A percentile compares a stretch with the other conserved stretches of the same genome.
Conservation (phyloP, 2,797 vertebrate genomes). For the Diplodus puntazzo region DNA sequence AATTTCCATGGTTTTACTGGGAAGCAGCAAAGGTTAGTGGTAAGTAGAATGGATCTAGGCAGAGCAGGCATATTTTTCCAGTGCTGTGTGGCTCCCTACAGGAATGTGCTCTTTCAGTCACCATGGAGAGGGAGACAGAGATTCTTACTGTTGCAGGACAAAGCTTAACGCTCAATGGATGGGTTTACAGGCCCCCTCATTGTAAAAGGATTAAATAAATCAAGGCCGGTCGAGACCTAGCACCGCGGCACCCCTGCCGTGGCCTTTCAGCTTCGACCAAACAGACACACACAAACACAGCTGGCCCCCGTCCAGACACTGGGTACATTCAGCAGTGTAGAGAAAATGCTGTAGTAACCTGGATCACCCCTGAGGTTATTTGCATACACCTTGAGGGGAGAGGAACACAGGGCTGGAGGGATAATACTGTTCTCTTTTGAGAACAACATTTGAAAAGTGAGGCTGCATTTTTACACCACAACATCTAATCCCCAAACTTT, state of each 20-base stretch:
- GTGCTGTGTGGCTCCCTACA: constrained; percentile 70
- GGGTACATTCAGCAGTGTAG: constrained; percentile 55
- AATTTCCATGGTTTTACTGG: constrained; percentile 67
- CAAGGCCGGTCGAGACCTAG: constrained; percentile 75
- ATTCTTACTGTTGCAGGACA: constrained; percentile 82
- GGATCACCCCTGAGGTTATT: constrained; percentile 61
- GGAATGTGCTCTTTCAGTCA: constrained; percentile 84
- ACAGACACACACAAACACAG: constrained; percentile 75
- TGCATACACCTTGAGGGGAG: constrained; percentile 68
- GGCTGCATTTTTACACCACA: neutral
- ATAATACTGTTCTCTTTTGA: constrained; percentile 22
- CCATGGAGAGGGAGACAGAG: constrained; percentile 80
- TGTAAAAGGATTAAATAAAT: constrained; percentile 86
- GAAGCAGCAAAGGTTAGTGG: constrained; percentile 63
- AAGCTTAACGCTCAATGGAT: constrained; percentile 79
- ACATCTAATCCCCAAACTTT: constrained; percentile 1
- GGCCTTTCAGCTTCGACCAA: constrained; percentile 69
- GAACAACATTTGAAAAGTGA: constrained; percentile 16
- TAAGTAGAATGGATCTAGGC: constrained; percentile 55
- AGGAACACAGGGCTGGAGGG: constrained; percentile 8
- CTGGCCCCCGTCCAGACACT: constrained; percentile 65
- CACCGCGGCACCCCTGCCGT: constrained; percentile 54
- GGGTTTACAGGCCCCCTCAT: constrained; percentile 80
- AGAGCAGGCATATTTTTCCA: constrained; percentile 69
- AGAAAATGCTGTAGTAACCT: constrained; percentile 66